These are phyloP conservation scores for Drosophila prostipennis DNA, from an alignment of 2,888 invertebrate genomes.

Conservation along the genomic window DNA sequence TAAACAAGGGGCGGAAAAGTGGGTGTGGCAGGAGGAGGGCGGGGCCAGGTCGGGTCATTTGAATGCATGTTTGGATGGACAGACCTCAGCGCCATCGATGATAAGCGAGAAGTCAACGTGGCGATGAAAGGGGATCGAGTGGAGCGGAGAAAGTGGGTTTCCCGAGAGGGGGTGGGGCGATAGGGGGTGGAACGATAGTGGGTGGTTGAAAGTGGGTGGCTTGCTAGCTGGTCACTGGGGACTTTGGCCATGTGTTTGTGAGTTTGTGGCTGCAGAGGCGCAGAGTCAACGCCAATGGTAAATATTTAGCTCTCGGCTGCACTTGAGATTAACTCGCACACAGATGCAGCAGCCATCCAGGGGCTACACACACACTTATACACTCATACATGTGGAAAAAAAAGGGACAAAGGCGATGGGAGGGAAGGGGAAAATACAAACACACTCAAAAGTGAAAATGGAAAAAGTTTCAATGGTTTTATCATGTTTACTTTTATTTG, in stretches of 20 bases:
- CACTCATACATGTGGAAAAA: constrained; percentile 3
- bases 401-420: constrained; percentile 36
- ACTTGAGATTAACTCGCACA: constrained; percentile 75
- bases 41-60: constrained; percentile 53
- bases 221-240: not conserved
- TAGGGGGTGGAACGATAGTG: no score
- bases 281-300: constrained; percentile 62
- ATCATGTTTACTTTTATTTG: constrained; percentile 79
- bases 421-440: constrained; percentile 69
- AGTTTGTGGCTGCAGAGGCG: constrained; percentile 28
- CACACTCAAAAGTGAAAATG: constrained; percentile 80
- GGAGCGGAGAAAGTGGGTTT: not conserved
- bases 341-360: constrained; percentile 43
- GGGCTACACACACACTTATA: constrained; percentile 2
- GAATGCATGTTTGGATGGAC: constrained; percentile 57
- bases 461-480: constrained; percentile 80
- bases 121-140: constrained; percentile 11
- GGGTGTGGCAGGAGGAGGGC: not conserved
- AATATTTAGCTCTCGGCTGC: constrained; percentile 79
- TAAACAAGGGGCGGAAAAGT: constrained; percentile 54
- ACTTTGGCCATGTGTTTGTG: constrained; percentile 28
- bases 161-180: no score
- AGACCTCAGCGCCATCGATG: constrained; percentile 45
- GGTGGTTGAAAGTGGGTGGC: not conserved
- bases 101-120: constrained; percentile 61